A percentile compares a stretch with the other conserved stretches of the same genome.
These are phyloP conservation scores for Andrena camellia DNA, from an alignment of 2,888 invertebrate genomes.

Conservation along the genomic window DNA sequence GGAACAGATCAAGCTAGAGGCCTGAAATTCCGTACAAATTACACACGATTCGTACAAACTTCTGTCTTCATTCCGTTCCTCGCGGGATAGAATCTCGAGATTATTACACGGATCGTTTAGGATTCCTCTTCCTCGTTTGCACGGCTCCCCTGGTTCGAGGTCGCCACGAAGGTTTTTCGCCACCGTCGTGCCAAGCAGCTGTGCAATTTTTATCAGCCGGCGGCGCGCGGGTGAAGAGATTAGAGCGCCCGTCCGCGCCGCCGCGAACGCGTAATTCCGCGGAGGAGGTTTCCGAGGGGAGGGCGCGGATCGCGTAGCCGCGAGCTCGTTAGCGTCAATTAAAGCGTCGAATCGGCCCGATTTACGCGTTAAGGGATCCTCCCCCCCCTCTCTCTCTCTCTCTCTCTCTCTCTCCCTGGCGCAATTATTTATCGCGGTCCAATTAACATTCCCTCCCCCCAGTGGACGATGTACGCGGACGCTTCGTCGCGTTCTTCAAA, in stretches of 20 bases:
- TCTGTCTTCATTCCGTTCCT: no score
- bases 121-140: no score
- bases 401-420: neutral
- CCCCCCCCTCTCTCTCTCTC: neutral
- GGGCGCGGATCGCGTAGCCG: neutral
- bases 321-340: conserved; percentile 29
- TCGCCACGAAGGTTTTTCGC: neutral
- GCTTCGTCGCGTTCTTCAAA: conserved; percentile 36
- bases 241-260: neutral
- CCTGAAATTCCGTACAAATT: no score
- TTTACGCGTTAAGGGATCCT: conserved; percentile 31
- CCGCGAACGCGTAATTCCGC: neutral
- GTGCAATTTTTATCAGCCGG: conserved; percentile 10
- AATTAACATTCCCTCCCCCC: conserved; percentile 39
- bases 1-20: no score
- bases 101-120: no score
- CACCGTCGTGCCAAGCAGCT: neutral
- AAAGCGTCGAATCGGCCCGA: conserved; percentile 27
- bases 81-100: no score
- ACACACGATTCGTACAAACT: no score
- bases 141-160: no score
- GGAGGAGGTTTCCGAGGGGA: conserved; percentile 2
- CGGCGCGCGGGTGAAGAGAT: conserved; percentile 6
- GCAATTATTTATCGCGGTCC: conserved; percentile 29
- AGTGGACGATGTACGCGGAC: conserved; percentile 5